phyloP scores from a whole-genome alignment of 2,113 vertebrate species.

The Tiliqua scincoides region DNA sequence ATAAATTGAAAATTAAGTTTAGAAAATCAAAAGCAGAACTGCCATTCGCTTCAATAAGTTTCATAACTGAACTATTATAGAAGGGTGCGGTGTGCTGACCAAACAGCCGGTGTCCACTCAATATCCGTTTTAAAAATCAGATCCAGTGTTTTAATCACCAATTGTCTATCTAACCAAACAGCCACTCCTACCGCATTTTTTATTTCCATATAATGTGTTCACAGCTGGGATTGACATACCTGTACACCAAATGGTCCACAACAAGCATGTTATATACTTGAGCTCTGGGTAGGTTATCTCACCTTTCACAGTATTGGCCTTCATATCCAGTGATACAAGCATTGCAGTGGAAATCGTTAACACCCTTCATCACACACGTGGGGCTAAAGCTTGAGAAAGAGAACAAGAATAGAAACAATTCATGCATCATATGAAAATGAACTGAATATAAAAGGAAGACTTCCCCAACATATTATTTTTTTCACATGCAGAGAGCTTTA shows the following conservation, averaged over 20 bases:
- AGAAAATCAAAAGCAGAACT: not conserved
- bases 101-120: not conserved
- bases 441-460: constrained; percentile 14
- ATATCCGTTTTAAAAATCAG: not conserved
- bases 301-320: constrained; percentile 93
- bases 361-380: constrained; percentile 83
- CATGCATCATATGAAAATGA: not conserved
- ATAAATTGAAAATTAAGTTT: not conserved
- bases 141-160: not conserved
- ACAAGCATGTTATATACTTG: fast-evolving
- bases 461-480: not conserved
- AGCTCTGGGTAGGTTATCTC: not conserved
- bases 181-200: not conserved
- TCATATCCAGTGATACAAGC: constrained; percentile 88
- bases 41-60: not conserved
- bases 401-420: constrained; percentile 9
- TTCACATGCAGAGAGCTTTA: not conserved
- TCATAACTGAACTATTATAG: not conserved
- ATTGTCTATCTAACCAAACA: not conserved
- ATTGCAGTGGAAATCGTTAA: constrained; percentile 82
- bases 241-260: too few relatives aligned
- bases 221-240: not conserved
- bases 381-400: constrained; percentile 86
- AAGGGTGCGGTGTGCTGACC: too few relatives aligned
- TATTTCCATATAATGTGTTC: too few relatives aligned